These are phyloP conservation scores for Morus bassanus DNA, from an alignment of 2,797 vertebrate species.

Conservation along the genomic window DNA sequence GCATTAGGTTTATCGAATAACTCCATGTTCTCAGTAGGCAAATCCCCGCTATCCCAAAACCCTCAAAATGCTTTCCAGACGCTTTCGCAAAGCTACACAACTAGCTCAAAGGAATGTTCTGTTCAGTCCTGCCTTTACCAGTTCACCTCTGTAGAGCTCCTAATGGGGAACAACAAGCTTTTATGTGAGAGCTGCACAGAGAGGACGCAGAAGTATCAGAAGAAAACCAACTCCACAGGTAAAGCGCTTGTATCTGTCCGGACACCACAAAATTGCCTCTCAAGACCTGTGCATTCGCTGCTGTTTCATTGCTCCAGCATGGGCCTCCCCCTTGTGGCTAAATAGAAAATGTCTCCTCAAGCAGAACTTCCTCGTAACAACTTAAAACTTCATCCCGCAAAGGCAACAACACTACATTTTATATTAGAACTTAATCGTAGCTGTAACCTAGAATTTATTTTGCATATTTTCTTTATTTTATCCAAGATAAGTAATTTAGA, in stretches of 20 bases:
- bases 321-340: not conserved
- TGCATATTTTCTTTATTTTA: not conserved
- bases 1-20: constrained; percentile 53
- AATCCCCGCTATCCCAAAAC: constrained; percentile 30
- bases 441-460: not conserved
- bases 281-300: not conserved
- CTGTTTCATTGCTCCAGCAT: not conserved
- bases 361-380: not conserved
- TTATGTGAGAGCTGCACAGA: constrained; percentile 94
- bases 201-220: constrained; percentile 81
- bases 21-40: constrained; percentile 62
- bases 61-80: constrained; percentile 91
- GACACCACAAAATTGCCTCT: not conserved
- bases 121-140: constrained; percentile 97
- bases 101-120: constrained; percentile 95
- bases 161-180: constrained; percentile 98
- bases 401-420: not conserved
- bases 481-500: not conserved
- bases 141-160: constrained; percentile 95
- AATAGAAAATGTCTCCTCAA: not conserved
- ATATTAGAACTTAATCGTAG: not conserved
- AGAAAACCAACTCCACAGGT: constrained; percentile 82
- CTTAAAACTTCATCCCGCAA: not conserved
- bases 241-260: not conserved
- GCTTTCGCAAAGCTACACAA: constrained; percentile 90